Conservation (phyloP, 2,888 invertebrate species). For the Leptura quadrifasciata region DNA sequence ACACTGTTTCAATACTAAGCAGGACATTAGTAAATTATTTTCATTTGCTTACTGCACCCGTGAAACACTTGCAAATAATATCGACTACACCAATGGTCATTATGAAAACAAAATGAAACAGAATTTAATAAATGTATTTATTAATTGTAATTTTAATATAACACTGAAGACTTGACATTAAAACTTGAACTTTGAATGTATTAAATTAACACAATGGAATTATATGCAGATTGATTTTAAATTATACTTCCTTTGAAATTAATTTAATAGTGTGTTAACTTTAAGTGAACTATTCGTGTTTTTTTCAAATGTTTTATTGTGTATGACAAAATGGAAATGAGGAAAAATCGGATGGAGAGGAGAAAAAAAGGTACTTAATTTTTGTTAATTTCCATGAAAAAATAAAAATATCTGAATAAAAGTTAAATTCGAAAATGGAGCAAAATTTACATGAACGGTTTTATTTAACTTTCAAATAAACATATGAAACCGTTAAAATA, state of each 20-base stretch:
- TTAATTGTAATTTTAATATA: neutral
- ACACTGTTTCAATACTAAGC: no score
- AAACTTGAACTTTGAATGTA: constrained; percentile 40
- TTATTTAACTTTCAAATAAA: no score
- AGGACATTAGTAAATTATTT: no score
- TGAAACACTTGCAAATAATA: no score
- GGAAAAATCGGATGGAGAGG: constrained; percentile 39
- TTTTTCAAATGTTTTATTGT: constrained; percentile 5
- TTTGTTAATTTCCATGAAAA: neutral
- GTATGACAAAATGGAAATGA: constrained; percentile 25
- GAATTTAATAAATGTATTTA: neutral
- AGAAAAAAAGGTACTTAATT: constrained; percentile 40
- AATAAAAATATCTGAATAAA: neutral
- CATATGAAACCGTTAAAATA: no score
- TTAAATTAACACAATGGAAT: constrained; percentile 45
- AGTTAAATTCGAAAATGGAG: no score
- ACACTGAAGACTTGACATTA: constrained; percentile 30
- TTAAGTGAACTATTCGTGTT: neutral
- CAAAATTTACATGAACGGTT: no score
- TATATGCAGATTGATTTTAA: constrained; percentile 48
- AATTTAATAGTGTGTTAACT: constrained; percentile 1
- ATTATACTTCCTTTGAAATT: constrained; percentile 14
- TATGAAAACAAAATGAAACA: neutral
- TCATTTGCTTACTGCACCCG: no score
- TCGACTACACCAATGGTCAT: neutral